Evolutionary conservation across 2,797 vertebrate species (phyloP).

Genomic region (Alauda arvensis): DNA sequence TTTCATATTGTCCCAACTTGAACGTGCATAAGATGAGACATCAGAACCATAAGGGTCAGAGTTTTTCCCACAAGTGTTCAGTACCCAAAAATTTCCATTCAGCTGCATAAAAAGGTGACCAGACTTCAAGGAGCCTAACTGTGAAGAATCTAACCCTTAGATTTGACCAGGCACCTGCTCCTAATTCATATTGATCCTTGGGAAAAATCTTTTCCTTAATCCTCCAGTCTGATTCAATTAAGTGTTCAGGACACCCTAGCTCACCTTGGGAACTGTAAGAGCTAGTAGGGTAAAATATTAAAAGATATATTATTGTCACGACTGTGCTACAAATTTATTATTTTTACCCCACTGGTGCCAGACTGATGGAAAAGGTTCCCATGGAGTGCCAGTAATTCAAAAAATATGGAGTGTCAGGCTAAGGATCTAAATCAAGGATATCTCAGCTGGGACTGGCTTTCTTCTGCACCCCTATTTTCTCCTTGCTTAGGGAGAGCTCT

Average conservation of each 20-base stretch:
- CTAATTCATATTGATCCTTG: neutral
- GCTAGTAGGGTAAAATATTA: neutral
- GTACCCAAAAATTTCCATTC: neutral
- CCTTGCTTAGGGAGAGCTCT: neutral
- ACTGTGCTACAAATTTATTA: neutral
- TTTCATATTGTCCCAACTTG: neutral
- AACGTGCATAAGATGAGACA: neutral
- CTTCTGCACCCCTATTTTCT: neutral
- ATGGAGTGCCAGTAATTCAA: neutral
- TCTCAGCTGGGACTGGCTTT: neutral
- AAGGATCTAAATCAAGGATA: neutral
- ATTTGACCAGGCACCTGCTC: neutral
- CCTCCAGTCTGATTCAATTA: neutral
- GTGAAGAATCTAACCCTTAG: neutral
- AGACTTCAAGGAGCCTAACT: neutral
- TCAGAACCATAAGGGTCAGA: neutral
- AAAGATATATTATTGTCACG: neutral
- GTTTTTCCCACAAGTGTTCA: neutral
- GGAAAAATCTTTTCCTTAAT: constrained; percentile 9
- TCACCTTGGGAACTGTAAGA: neutral
- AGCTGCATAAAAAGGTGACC: neutral
- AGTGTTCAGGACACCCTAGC: neutral
- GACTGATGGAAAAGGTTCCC: neutral
- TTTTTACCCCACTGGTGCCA: neutral
- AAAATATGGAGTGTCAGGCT: neutral